Evolutionary conservation across 2,113 vertebrate species (phyloP).

Genomic region (Centropus bengalensis): DNA sequence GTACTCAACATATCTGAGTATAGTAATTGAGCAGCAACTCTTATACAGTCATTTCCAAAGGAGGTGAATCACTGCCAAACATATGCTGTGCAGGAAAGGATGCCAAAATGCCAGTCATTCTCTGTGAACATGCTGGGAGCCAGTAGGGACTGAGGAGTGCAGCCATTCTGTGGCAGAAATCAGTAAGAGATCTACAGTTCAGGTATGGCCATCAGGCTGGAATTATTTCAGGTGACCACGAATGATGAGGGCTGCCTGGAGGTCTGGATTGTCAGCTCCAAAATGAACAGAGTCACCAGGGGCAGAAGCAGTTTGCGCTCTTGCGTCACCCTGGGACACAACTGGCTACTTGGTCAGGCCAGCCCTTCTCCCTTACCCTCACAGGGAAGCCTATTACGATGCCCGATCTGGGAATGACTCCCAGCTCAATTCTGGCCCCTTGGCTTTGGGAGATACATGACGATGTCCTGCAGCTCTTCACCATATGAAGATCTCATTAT

Average conservation of each 20-base stretch:
- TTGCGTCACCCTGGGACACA: background rate
- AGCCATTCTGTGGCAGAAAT: background rate
- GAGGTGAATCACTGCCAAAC: background rate
- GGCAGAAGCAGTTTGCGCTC: background rate
- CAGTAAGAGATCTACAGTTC: fast-evolving
- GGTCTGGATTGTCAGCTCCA: background rate
- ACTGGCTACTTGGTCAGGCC: background rate
- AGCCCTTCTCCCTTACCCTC: background rate
- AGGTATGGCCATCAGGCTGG: background rate
- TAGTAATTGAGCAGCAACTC: background rate
- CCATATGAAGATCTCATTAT: background rate
- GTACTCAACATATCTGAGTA: background rate
- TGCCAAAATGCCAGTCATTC: background rate
- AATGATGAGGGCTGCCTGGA: background rate
- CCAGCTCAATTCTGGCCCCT: background rate
- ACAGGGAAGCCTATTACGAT: background rate
- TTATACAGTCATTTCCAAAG: background rate
- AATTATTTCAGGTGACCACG: background rate
- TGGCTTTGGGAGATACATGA: background rate
- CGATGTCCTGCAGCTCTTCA: background rate
- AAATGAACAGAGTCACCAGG: background rate
- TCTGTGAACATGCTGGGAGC: background rate
- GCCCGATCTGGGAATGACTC: background rate
- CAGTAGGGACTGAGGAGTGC: background rate
- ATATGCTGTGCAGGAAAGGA: background rate